phyloP scores from a whole-genome alignment of 2,888 invertebrate species.

The Eupithecia abbreviata region DNA sequence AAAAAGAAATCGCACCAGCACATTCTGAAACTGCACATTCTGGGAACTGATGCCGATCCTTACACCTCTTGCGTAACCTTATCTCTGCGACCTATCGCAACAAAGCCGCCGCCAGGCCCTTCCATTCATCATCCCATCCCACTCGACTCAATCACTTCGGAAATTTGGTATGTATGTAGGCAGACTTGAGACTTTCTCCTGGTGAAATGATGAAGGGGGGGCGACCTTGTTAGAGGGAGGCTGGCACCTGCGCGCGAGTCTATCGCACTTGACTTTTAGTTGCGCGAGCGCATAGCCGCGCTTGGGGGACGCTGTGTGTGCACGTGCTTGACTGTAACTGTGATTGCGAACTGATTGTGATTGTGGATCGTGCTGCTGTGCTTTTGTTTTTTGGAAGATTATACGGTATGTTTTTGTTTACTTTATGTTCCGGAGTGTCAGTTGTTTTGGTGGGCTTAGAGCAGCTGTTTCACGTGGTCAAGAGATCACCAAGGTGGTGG shows the following conservation, averaged over 20 bases:
- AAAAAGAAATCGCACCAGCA: constrained; percentile 2
- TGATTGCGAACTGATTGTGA: constrained; percentile 72
- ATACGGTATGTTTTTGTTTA: constrained; percentile 60
- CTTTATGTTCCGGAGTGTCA: constrained; percentile 10
- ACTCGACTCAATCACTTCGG: constrained; percentile 76
- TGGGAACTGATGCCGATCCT: background rate
- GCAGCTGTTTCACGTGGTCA: background rate
- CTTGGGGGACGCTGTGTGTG: constrained; percentile 56
- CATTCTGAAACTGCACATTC: background rate
- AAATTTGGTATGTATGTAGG: constrained; percentile 84
- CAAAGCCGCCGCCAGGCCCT: constrained; percentile 51
- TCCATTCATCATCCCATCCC: constrained; percentile 65
- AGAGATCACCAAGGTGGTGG: background rate
- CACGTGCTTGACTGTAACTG: constrained; percentile 64
- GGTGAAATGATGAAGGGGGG: constrained; percentile 77
- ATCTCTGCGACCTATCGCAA: constrained; percentile 39
- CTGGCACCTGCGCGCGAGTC: constrained; percentile 76
- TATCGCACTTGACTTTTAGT: constrained; percentile 76
- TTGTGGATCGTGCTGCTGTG: constrained; percentile 61
- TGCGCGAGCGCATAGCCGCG: constrained; percentile 76
- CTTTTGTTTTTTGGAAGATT: constrained; percentile 56
- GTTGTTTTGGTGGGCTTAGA: background rate
- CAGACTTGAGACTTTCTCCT: constrained; percentile 74
- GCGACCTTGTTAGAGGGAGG: constrained; percentile 83
- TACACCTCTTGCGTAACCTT: constrained; percentile 25